Percentiles rank a stretch among this genome's conserved stretches.
Conservation (phyloP, 1,140 invertebrate species). For the Lepidurus packardi region DNA sequence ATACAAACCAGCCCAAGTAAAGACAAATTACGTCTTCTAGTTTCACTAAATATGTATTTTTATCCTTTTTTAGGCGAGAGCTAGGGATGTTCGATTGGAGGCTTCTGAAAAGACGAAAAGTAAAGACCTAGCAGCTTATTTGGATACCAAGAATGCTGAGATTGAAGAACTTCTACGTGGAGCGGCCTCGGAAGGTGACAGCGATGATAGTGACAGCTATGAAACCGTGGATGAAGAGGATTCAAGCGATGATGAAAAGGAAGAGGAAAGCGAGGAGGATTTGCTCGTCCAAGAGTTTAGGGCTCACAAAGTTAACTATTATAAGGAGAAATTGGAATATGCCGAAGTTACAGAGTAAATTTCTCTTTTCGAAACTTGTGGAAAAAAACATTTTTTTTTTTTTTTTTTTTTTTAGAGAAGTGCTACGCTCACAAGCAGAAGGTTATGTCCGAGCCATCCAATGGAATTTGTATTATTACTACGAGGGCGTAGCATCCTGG, state of each 20-base stretch:
- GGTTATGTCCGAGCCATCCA: constrained; percentile 89
- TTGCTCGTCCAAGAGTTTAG: constrained; percentile 62
- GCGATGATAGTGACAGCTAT: constrained; percentile 39
- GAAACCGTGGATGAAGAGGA: constrained; percentile 39
- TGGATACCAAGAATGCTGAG: constrained; percentile 36
- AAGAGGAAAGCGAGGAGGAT: constrained; percentile 44
- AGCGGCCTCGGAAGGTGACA: constrained; percentile 29
- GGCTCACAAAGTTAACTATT: constrained; percentile 84
- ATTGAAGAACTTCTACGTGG: constrained; percentile 35
- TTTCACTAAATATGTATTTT: neutral
- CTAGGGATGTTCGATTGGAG: constrained; percentile 46
- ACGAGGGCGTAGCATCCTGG: constrained; percentile 92
- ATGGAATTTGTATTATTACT: constrained; percentile 96
- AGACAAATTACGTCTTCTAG: neutral
- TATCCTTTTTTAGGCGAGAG: constrained; percentile 53
- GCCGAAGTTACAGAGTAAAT: constrained; percentile 53
- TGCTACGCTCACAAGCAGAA: constrained; percentile 70
- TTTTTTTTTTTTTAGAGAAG: constrained; percentile 54
- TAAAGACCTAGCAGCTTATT: constrained; percentile 36
- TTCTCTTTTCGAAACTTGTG: constrained; percentile 37
- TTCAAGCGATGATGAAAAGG: constrained; percentile 52
- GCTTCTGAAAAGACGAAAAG: constrained; percentile 40
- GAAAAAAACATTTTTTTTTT: neutral
- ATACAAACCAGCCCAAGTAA: neutral
- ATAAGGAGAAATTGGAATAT: constrained; percentile 81